A percentile compares a stretch with the other conserved stretches of the same genome.
phyloP scores from a whole-genome alignment of 2,797 vertebrate species.

The Macrochelys suwanniensis region DNA sequence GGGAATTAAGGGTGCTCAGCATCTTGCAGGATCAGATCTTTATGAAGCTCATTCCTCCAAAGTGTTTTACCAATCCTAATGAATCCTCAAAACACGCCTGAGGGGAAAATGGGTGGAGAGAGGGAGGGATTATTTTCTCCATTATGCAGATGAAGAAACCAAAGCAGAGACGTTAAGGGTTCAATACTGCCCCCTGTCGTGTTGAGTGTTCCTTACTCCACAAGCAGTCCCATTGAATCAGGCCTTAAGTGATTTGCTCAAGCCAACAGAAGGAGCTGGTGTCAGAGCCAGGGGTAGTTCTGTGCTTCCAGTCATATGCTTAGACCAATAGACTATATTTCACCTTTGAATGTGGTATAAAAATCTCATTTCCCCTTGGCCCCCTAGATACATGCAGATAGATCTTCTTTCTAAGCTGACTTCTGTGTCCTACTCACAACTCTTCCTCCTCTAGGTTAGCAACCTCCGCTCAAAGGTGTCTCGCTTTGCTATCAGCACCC shows the following conservation, averaged over 20 bases:
- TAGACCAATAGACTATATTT: background rate
- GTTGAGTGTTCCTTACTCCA: background rate
- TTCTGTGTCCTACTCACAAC: background rate
- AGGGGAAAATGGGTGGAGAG: too few species aligned
- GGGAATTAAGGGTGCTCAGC: background rate
- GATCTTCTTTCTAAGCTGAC: background rate
- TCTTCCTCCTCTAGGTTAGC: conserved; percentile 72
- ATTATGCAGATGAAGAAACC: background rate
- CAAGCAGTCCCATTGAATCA: background rate
- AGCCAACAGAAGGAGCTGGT: background rate
- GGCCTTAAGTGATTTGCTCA: background rate
- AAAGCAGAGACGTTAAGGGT: background rate
- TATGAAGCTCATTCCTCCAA: background rate
- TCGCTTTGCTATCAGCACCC: conserved; percentile 67
- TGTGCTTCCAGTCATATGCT: background rate
- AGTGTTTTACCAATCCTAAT: background rate
- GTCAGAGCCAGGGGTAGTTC: background rate
- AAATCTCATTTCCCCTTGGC: background rate
- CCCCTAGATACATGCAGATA: background rate
- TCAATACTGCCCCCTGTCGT: background rate
- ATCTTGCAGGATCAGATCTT: background rate
- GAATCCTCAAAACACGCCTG: background rate
- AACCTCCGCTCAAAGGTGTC: conserved; percentile 80
- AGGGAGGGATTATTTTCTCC: too few species aligned
- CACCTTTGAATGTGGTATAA: fast-evolving